Evolutionary conservation across 2,113 vertebrate species (phyloP).

Genomic region (Nesoenas mayeri): DNA sequence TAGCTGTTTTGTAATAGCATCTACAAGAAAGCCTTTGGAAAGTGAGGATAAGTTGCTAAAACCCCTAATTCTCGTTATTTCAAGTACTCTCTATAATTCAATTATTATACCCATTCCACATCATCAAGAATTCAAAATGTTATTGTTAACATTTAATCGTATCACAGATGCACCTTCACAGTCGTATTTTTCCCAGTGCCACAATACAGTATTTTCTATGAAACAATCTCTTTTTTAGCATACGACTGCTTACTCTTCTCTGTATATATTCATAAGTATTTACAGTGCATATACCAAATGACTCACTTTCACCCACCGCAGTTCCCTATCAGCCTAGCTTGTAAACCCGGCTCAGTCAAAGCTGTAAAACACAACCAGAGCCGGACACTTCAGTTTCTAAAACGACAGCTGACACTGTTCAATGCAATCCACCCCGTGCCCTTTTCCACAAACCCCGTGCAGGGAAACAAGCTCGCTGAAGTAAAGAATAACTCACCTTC

Average conservation of each 20-base stretch:
- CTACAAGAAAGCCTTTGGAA: not conserved
- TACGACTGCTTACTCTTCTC: not conserved
- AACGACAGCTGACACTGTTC: not conserved
- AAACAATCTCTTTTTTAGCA: not conserved
- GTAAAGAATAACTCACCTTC: not conserved
- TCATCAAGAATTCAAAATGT: not conserved
- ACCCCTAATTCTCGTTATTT: not conserved
- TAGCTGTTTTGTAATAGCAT: not conserved
- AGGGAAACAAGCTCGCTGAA: not conserved
- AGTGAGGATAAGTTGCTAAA: not conserved
- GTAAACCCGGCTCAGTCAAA: not conserved
- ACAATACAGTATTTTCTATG: not conserved
- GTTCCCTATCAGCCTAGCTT: not conserved
- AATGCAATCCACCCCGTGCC: not conserved
- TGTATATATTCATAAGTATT: not conserved
- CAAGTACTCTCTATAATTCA: not conserved
- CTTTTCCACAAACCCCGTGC: not conserved
- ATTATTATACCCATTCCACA: not conserved
- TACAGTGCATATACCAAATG: fast-evolving
- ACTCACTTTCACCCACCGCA: not conserved
- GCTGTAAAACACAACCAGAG: not conserved
- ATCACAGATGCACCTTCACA: not conserved
- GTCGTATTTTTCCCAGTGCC: not conserved
- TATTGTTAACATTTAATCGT: not conserved
- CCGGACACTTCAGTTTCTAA: not conserved